Evolutionary conservation across 1,140 invertebrate genomes (phyloP), one percentile per base, ranked within the genome.

Genomic region (Leptinotarsa lineolata): DNA sequence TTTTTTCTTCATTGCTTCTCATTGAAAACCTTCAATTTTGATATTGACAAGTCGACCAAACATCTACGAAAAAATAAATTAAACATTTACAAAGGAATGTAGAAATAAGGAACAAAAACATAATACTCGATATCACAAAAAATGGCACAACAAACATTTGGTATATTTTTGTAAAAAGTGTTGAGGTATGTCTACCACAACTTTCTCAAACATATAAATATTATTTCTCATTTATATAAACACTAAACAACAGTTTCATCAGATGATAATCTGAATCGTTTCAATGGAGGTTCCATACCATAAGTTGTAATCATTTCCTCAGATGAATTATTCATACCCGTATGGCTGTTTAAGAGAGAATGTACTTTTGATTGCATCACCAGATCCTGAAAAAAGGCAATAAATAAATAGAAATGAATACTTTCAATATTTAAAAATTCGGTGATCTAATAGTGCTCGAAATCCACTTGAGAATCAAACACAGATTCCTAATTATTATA

Each of bases 211-310:
- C 30, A 39, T 39, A 39, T 39, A 39, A 11, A 39, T 39, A 39
- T 39, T 39, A 39, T 39, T 39, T 39, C 30, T 39, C 11, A 18
- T 54, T 54, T 16, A 63, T 22, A 21, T 6, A 20, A 63, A 63
- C 20, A 63, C 20, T 21, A 63, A n/a, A 63, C 4, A n/a, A 30
- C 13, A n/a, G 69, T 60, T 71, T 71, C 69, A 21, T 71, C 69
- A 71, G 69, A 71, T 21, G 69, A 71, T 44, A 59, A 46, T 71
- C 69, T 71, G 60, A 45, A 16, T 63, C 69, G 69, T 71, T 71
- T 71, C 12, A 30, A 18, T 6, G 58, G 59, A 18, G 58, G 58
- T 46, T 45, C 58, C 13, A 45, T 63, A 16, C 61, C 69, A 21
- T 30, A 71, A 8, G 22, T 44, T 6, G 15, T 13, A 3, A 63